Percentiles rank a stretch among this genome's conserved stretches.
Evolutionary conservation across 2,888 invertebrate genomes (phyloP).

Genomic region (Neria commutata): DNA sequence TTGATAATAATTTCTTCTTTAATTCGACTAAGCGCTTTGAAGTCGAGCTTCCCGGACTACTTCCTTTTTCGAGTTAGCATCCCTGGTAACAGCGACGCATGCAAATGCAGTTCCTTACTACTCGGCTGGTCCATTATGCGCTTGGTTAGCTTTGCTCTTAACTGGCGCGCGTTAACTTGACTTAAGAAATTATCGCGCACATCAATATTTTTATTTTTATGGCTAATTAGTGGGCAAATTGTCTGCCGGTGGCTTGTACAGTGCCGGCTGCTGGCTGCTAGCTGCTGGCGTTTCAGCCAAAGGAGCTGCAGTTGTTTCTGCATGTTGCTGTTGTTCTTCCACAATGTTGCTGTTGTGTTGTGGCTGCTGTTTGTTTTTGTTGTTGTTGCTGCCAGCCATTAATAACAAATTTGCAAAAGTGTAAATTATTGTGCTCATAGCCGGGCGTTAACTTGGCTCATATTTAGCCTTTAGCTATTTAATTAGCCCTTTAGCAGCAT

Average conservation of each 20-base stretch:
- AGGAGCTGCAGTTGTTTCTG: too few relatives aligned
- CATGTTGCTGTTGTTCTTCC: neutral
- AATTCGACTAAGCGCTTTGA: too few relatives aligned
- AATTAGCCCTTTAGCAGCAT: neutral
- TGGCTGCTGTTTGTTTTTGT: neutral
- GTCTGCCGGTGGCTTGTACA: too few relatives aligned
- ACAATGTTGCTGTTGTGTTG: neutral
- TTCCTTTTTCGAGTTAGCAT: too few relatives aligned
- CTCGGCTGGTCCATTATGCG: neutral
- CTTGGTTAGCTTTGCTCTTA: conserved; percentile 31
- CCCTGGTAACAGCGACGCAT: neutral
- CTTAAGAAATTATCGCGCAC: conserved; percentile 38
- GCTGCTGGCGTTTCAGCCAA: conserved; percentile 28
- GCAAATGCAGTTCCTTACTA: neutral
- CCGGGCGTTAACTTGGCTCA: conserved; percentile 4
- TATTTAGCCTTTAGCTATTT: neutral
- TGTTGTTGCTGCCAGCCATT: conserved; percentile 6
- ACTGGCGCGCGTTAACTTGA: conserved; percentile 36
- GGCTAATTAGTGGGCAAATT: conserved; percentile 52
- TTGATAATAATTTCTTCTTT: too few relatives aligned
- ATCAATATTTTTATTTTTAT: conserved; percentile 54
- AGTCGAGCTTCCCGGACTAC: too few relatives aligned
- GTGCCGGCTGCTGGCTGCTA: conserved; percentile 30
- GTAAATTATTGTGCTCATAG: conserved; percentile 9
- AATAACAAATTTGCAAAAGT: conserved; percentile 9